A percentile compares a stretch with the other conserved stretches of the same genome.
Evolutionary conservation across 2,113 vertebrate species (phyloP).

Genomic region (Rhinolophus sinicus): DNA sequence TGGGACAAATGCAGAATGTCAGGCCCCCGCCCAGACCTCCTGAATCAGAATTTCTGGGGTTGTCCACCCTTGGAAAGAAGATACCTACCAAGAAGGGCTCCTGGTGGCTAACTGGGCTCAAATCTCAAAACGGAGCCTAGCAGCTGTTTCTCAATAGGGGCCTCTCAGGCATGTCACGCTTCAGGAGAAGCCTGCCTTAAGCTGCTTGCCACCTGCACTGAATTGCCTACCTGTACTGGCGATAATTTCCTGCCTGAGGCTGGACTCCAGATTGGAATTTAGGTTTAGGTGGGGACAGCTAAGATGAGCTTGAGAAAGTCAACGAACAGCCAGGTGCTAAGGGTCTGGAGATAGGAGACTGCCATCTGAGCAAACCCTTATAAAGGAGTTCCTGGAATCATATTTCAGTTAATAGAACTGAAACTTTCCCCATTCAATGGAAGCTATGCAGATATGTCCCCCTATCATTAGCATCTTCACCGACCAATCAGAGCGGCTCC

Average conservation of each 20-base stretch:
- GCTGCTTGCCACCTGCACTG: not conserved
- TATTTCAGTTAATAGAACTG: not conserved
- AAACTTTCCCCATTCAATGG: not conserved
- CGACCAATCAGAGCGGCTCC: not conserved
- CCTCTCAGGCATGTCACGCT: too few species aligned
- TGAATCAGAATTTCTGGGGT: not conserved
- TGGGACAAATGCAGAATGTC: not conserved
- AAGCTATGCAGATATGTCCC: not conserved
- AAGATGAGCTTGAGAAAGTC: not conserved
- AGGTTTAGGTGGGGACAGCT: not conserved
- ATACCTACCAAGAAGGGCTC: not conserved
- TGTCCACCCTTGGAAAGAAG: not conserved
- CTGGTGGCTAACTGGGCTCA: not conserved
- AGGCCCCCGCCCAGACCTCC: not conserved
- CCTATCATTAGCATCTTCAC: not conserved
- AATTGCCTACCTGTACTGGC: not conserved
- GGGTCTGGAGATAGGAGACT: not conserved
- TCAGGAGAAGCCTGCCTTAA: not conserved
- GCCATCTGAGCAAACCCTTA: not conserved
- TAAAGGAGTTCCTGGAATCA: not conserved
- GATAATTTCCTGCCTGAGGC: conserved; percentile 32
- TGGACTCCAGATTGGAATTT: conserved; percentile 43
- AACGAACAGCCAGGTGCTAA: not conserved
- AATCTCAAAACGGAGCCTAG: not conserved
- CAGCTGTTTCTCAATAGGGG: not conserved